These are phyloP conservation scores for Anastrepha ludens DNA, from an alignment of 1,140 invertebrate genomes.

Conservation along the genomic window DNA sequence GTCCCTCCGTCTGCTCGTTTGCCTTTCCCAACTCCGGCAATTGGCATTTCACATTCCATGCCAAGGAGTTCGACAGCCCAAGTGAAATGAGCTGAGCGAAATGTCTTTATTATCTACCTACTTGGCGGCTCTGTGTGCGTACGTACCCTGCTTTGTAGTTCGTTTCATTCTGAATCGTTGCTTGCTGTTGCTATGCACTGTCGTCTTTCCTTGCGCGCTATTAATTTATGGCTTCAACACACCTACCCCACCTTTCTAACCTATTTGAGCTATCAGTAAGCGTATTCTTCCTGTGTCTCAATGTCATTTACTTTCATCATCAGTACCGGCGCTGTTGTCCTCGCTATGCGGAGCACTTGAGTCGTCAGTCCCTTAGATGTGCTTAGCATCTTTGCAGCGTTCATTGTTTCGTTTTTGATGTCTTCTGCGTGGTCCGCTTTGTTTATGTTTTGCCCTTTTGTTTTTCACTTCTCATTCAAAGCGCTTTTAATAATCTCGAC, in stretches of 20 bases:
- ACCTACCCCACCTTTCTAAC: not conserved
- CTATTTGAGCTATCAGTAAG: not conserved
- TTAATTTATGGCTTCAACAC: not conserved
- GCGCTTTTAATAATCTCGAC: not conserved
- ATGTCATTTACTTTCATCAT: not conserved
- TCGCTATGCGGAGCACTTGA: not conserved
- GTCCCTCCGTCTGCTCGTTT: not conserved
- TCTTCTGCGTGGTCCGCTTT: not conserved
- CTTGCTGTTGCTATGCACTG: not conserved
- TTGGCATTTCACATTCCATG: not conserved
- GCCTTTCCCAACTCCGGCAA: not conserved
- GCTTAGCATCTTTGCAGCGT: constrained; percentile 2
- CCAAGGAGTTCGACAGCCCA: constrained; percentile 22
- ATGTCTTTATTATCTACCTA: constrained; percentile 20
- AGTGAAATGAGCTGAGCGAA: constrained; percentile 11
- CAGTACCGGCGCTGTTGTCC: not conserved
- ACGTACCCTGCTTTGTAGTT: not conserved
- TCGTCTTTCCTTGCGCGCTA: not conserved
- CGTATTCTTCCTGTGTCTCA: not conserved
- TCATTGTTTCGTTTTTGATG: not conserved
- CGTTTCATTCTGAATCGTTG: not conserved
- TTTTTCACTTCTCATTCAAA: no score
- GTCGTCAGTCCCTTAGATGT: not conserved
- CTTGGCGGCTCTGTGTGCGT: not conserved
- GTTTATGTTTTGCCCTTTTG: not conserved